Conservation (phyloP, 2,113 vertebrate species). For the Lates calcarifer region DNA sequence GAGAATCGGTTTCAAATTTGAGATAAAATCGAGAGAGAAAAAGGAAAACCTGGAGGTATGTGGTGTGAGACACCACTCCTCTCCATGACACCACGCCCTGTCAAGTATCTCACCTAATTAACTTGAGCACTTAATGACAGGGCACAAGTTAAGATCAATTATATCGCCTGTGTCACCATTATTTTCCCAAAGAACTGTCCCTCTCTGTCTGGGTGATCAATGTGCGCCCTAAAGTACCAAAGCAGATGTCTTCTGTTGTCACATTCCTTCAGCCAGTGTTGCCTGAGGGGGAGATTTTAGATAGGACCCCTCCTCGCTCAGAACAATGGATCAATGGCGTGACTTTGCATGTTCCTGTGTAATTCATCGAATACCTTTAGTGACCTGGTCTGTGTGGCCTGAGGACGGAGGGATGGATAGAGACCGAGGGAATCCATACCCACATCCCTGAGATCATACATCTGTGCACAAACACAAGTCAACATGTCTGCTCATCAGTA, state of each 20-base stretch:
- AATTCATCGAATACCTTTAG: conserved; percentile 41
- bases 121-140: conserved; percentile 27
- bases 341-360: conserved; percentile 59
- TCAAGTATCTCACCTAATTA: conserved; percentile 12
- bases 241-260: conserved; percentile 47
- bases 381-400: conserved; percentile 37
- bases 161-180: conserved; percentile 11
- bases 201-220: conserved; percentile 36
- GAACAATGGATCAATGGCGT: conserved; percentile 58
- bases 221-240: conserved; percentile 13
- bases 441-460: neutral
- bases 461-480: neutral
- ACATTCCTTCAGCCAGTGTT: conserved; percentile 52
- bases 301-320: conserved; percentile 44
- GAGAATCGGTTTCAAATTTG: neutral
- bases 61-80: neutral
- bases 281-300: conserved; percentile 37
- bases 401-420: conserved; percentile 21
- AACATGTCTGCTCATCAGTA: neutral
- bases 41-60: neutral
- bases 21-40: conserved; percentile 7
- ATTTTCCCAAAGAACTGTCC: conserved; percentile 16
- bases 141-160: conserved; percentile 29
- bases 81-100: neutral
- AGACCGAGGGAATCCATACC: neutral